Percentiles rank a stretch among this genome's conserved stretches.
These are phyloP conservation scores for Odontesthes bonariensis DNA, from an alignment of 2,113 vertebrate species.

Conservation along the genomic window DNA sequence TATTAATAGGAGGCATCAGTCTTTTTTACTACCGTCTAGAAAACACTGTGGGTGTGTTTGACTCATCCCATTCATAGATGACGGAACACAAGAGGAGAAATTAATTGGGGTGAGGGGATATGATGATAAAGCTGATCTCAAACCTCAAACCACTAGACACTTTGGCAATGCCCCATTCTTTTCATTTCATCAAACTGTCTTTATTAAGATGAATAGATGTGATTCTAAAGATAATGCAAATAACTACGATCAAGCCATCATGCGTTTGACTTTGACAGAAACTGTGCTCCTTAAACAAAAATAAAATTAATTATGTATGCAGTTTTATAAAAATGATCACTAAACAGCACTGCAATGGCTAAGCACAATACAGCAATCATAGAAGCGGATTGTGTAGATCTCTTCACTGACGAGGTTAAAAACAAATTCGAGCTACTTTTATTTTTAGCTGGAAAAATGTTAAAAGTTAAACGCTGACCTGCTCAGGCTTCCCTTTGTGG, in stretches of 20 bases:
- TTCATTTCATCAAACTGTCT: no score
- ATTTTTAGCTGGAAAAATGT: neutral
- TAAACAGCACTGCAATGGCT: neutral
- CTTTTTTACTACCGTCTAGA: neutral
- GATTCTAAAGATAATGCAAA: neutral
- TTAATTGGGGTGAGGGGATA: no score
- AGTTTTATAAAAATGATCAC: neutral
- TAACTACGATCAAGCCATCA: neutral
- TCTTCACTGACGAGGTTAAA: neutral
- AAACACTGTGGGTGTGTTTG: slow-evolving; percentile 2
- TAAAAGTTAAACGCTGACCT: neutral
- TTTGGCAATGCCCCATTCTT: no score
- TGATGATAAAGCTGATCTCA: no score
- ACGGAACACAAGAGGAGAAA: neutral
- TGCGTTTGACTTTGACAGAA: neutral
- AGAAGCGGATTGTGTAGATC: neutral
- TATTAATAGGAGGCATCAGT: slow-evolving; percentile 21
- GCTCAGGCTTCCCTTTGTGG: neutral
- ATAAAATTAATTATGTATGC: neutral
- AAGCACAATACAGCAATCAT: no score
- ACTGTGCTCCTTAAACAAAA: neutral
- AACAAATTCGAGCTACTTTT: neutral
- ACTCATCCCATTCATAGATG: neutral
- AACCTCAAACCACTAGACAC: no score
- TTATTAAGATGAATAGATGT: neutral